phyloP scores from a whole-genome alignment of 2,888 invertebrate species.

The Peribatodes rhomboidaria region DNA sequence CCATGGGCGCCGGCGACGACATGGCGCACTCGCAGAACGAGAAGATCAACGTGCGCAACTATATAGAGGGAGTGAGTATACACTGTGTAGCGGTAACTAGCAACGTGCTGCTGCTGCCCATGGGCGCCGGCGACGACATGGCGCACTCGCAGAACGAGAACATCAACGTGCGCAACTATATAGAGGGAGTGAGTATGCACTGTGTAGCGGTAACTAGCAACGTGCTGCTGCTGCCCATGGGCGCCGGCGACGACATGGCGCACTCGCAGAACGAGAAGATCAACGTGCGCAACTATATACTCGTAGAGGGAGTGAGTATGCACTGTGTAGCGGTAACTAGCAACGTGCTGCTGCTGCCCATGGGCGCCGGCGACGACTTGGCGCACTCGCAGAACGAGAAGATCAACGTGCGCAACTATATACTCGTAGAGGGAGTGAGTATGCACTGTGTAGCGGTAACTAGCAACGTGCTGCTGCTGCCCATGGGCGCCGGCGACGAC shows the following conservation, averaged over 20 bases:
- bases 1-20: slow-evolving; percentile 98
- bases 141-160: slow-evolving; percentile 99
- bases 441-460: neutral
- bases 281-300: slow-evolving; percentile 96
- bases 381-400: slow-evolving; percentile 99
- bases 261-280: slow-evolving; percentile 99
- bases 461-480: slow-evolving; percentile 96
- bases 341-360: slow-evolving; percentile 97
- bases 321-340: slow-evolving; percentile 57
- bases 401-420: slow-evolving; percentile 96
- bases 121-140: slow-evolving; percentile 98
- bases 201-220: slow-evolving; percentile 83
- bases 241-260: slow-evolving; percentile 98
- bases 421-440: slow-evolving; percentile 96
- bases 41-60: slow-evolving; percentile 96
- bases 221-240: slow-evolving; percentile 97
- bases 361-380: slow-evolving; percentile 98
- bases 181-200: slow-evolving; percentile 92
- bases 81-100: slow-evolving; percentile 57
- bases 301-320: slow-evolving; percentile 94
- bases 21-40: slow-evolving; percentile 99
- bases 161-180: slow-evolving; percentile 96
- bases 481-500: slow-evolving; percentile 98
- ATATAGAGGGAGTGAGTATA: slow-evolving; percentile 94
- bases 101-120: slow-evolving; percentile 97